Evolutionary conservation across 23 tunicate species (phyloP), one percentile per base, ranked within the genome.

Genomic region (Ascidia mentula): DNA sequence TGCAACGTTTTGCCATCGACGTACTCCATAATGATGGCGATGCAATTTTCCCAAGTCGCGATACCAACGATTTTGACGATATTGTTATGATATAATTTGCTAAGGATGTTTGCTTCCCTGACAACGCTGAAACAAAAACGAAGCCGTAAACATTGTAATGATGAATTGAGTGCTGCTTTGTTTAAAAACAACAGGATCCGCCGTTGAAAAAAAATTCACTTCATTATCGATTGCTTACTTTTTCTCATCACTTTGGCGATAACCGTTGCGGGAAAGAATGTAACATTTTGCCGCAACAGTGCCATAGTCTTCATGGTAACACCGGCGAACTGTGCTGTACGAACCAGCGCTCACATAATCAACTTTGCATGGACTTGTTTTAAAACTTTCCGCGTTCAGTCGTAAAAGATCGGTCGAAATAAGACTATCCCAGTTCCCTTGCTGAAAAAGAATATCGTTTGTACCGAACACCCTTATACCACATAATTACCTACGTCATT

Each of bases 11-110:
- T 28, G 24, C 65, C 65, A 53, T 53, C 65, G 65, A 53, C 24
- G 65, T 53, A 53, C 65, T 53, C 65, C 65, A 53, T 53, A 53
- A 53, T 53, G 65, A 53, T 53, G 65, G 65, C 65, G 65, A 53
- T 9, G 13, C 24, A 20, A 28, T 53, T 53, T 53, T 53, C 24
- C 65, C 65, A 53, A 53, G 28, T 53, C 4, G 65, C 24, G 22
- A 53, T 53, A 20, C 65, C 65, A 28, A 53, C 2, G 22, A 53
- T 9, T 53, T 53, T 53, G 12, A 53, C 65, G 13, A 53, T 53
- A 28, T 53, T 53, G 22, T 53, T 28, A 9, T 53, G 65, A 53
- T 53, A 53, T 28, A 53, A 53, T 28, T 9, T 53, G 65, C 65
- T 53, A 28, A 53, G 65, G 24, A 53, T 53, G 65, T 53, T 53